Base-by-base conservation (phyloP, 2,113 vertebrate genomes). In the Siphamia tubifer region DNA sequence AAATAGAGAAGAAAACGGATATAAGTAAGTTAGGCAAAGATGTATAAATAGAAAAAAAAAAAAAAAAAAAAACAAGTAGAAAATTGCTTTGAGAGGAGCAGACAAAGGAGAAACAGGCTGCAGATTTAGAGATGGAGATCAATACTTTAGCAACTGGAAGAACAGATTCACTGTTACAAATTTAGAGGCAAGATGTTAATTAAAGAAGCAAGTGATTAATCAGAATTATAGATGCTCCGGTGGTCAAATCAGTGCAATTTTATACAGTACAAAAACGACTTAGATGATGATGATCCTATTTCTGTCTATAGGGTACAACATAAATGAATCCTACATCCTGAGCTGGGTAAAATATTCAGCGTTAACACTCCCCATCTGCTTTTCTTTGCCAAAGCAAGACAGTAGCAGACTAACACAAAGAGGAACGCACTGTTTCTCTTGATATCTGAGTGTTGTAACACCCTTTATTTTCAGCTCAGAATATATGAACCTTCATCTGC, bases 341-440 rank as follows among this genome's bases (percentile, higher is more conserved):
- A 55, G 63, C 61, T 52, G 4, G 11, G 68, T 67, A 35, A 86
- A 83, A 77, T 82, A 75, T 83, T 83, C 75, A 74, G 47, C 68
- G 67, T 79, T 73, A 79, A 66, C 42, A 8, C 57, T 45, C 66
- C 62, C 61, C 73, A 61, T 85, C 86, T 86, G 82, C 58, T 78
- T 65, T 4, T 16, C 58, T 69, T 35, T 40, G 45, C 48, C n/a
- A 57, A 34, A 76, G 45, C 64, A 24, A 61, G 58, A 25, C 12
- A 8, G 42, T 49, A 57, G 63, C 11, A 13, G 44, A 45, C 67
- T 27, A 77, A 68, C 63, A 8, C 49, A 45, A 57, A 51, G 58
- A 52, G 9, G 40, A 62, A 49, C 25, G 42, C 64, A 15, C 40
- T 11, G 60, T 54, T 77, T 54, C 53, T 78, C 67, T 64, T 77